These are phyloP conservation scores for Hapalemur alaotrensis DNA, from an alignment of 2,797 vertebrate genomes.

Conservation along the genomic window DNA sequence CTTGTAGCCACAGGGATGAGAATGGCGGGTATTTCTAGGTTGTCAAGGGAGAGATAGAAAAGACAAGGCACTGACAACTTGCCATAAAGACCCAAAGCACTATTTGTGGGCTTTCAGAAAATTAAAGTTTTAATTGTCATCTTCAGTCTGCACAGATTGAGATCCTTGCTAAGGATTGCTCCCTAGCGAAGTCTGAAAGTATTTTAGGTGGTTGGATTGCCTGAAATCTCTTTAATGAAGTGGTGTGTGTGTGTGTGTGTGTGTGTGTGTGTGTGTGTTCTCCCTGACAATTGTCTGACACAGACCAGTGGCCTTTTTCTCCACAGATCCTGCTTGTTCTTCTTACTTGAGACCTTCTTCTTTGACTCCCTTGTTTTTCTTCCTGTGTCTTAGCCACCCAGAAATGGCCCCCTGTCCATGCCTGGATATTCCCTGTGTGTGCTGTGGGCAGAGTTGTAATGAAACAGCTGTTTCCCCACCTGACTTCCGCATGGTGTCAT, in stretches of 20 bases:
- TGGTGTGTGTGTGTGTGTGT: background rate
- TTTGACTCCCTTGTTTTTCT: background rate
- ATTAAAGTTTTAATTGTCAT: slow-evolving; percentile 65
- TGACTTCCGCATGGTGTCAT: background rate
- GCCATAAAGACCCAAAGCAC: slow-evolving; percentile 45
- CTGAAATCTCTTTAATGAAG: slow-evolving; percentile 14
- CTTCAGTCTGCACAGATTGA: slow-evolving; percentile 38
- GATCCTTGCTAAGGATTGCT: slow-evolving; percentile 48
- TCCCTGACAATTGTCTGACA: background rate
- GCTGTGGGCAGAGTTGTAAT: background rate
- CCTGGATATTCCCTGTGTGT: background rate
- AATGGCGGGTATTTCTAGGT: slow-evolving; percentile 56
- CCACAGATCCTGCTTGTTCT: background rate
- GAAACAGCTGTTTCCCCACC: background rate
- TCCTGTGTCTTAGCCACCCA: background rate
- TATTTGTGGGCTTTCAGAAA: slow-evolving; percentile 38
- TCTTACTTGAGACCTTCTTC: background rate
- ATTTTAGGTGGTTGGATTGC: background rate
- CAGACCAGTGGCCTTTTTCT: background rate
- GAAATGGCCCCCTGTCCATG: background rate
- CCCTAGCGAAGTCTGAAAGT: slow-evolving; percentile 33
- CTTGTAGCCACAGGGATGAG: slow-evolving; percentile 48
- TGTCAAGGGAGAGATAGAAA: slow-evolving; percentile 51
- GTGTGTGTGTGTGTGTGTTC: background rate
- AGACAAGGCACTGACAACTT: slow-evolving; percentile 48